Evolutionary conservation across 1,140 invertebrate genomes (phyloP), one percentile per base, ranked within the genome.

Genomic region (Laodelphax striatellus): DNA sequence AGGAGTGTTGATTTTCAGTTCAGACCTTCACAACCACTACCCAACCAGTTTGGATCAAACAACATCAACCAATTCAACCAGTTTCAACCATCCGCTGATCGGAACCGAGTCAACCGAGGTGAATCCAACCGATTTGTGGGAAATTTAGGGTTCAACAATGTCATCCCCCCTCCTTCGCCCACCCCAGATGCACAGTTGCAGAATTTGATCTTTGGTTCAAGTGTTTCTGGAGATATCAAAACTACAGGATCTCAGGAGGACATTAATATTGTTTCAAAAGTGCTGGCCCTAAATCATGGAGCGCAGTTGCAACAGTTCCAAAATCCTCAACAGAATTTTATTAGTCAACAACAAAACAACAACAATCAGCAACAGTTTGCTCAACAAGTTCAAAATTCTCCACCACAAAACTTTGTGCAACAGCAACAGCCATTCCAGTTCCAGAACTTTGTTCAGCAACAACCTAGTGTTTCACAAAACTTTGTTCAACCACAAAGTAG

Each of bases 201-300:
- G 65, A 79, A 80, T 63, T 70, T 86, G 17, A 70, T 86, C 3
- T 78, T 74, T 53, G 79, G 84, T 68, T 82, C 81, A 28, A 82
- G 80, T 13, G 76, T 86, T 59, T 75, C 76, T 8, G 68, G 65
- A 0, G 76, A 77, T 42, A 72, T 75, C 58, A 75, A 77, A 62
- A 53, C 52, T 13, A 56, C 57, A 13, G 34, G 34, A 38, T 13
- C 8, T 2, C 79, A 82, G 62, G 83, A 86, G 73, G 86, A 88
- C 67, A 75, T 89, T 24, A 87, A 87, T 69, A 86, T 90, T 62
- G 85, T 90, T 16, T 85, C 85, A 16, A 88, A 89, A 73, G 84
- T 90, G 43, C 72, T 90, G 59, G 84, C 86, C 17, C 73, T 87
- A 38, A 87, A 88, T 70, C 85, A 87, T 64, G 83, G 83, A 41